Evolutionary conservation across 2,888 invertebrate species (phyloP).

Genomic region (Parnassius apollo): DNA sequence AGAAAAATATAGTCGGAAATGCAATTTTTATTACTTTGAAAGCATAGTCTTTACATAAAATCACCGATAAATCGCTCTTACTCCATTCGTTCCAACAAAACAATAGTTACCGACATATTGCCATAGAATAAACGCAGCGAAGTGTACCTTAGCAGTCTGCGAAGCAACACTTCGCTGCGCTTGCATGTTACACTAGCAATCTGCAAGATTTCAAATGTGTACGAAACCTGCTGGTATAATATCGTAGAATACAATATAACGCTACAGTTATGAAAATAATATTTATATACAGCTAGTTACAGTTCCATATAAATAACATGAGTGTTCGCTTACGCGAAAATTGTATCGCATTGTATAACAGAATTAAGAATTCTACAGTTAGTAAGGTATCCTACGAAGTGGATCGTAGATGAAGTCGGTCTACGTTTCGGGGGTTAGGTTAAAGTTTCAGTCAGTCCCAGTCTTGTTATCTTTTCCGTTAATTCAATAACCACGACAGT

Average conservation of each 20-base stretch:
- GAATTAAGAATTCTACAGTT: not conserved
- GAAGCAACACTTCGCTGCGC: not conserved
- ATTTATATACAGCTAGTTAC: conserved; percentile 52
- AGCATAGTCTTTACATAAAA: conserved; percentile 66
- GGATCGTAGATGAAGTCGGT: too few species aligned
- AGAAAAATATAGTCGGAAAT: conserved; percentile 52
- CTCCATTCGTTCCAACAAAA: conserved; percentile 34
- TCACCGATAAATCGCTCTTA: conserved; percentile 49
- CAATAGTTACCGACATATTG: not conserved
- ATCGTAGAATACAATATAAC: conserved; percentile 29
- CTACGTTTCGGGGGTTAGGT: not conserved
- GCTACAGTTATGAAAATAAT: conserved; percentile 53
- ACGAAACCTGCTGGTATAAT: not conserved
- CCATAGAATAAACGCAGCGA: not conserved
- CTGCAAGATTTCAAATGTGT: not conserved
- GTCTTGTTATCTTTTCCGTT: too few species aligned
- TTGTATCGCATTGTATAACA: conserved; percentile 7
- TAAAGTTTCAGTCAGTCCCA: not conserved
- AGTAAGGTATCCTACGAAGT: too few species aligned
- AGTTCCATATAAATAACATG: conserved; percentile 41
- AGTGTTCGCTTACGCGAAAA: conserved; percentile 12
- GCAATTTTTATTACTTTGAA: conserved; percentile 72
- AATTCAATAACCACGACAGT: too few species aligned
- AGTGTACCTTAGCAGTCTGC: not conserved
- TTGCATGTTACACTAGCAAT: not conserved